Evolutionary conservation across 2,113 vertebrate genomes (phyloP), one percentile per base, ranked within the genome.

Genomic region (Collichthys lucidus): DNA sequence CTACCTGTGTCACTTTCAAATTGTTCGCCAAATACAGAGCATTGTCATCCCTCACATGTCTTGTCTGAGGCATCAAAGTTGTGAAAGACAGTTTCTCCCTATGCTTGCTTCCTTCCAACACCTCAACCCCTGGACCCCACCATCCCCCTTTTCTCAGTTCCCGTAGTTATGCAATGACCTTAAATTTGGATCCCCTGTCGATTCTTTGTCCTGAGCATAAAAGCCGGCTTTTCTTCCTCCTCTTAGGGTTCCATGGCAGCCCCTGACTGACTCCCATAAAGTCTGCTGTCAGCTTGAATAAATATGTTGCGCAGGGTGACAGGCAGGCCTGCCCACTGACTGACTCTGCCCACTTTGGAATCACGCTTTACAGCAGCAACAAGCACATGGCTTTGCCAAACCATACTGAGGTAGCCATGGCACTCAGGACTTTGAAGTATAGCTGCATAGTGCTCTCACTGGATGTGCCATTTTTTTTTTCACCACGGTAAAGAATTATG

Each of bases 161-260:
- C 57, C 5, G 26, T 56, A 81, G 77, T 94, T 93, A 94, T 83
- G 89, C 87, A 94, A 94, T 90, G 86, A 92, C 89, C 86, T 92
- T 88, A 85, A 85, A 93, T 89, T 93, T 90, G 80, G 92, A 90
- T 87, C 78, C 87, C 93, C 90, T 79, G 93, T 90, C 64, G 88
- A 84, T 87, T 89, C 87, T 93, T 93, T 93, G 88, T 94, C 72
- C 67, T 19, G 42, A 40, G 71, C 62, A 87, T 88, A 89, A 93
- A 93, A 85, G 86, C 77, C 74, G 31, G 73, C 11, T 49, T 83
- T 93, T 89, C 84, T 88, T 85, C 71, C 75, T 75, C 67, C 71
- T 80, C 78, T 77, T 56, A 42, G 67, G 90, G 82, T 65, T 84
- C 78, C 70, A 87, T 83, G 71, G 85, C 83, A 80, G 87, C 66